Percentiles rank a stretch among this genome's conserved stretches.
These are phyloP conservation scores for Zoroaster sp. DNA, from an alignment of 53 echinoderm and acorn worm genomes.

Conservation along the genomic window DNA sequence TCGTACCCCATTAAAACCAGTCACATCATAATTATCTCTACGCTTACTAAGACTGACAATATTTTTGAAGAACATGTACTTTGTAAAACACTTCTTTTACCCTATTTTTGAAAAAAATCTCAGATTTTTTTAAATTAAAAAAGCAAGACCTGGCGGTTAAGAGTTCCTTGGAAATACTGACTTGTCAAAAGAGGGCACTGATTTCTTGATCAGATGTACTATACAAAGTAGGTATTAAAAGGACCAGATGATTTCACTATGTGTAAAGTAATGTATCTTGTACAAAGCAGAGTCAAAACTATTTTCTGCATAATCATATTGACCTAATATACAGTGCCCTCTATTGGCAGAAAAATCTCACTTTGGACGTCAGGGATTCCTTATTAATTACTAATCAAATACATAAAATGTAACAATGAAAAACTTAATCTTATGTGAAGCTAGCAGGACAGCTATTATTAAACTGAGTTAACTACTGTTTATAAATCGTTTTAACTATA, in stretches of 20 bases:
- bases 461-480: slow-evolving; percentile 32
- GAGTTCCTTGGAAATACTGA: not conserved
- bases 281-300: too few relatives aligned
- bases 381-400: not conserved
- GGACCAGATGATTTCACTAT: too few relatives aligned
- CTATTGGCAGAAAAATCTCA: not conserved
- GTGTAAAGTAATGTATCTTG: too few relatives aligned
- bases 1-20: not conserved
- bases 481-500: not conserved
- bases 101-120: not conserved
- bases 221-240: too few relatives aligned
- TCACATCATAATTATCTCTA: not conserved
- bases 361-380: not conserved
- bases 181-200: not conserved
- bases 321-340: not conserved
- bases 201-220: too few relatives aligned
- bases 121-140: not conserved
- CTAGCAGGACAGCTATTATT: slow-evolving; percentile 41
- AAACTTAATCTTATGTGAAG: not conserved
- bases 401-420: not conserved
- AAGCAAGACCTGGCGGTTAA: slow-evolving; percentile 3
- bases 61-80: too few relatives aligned
- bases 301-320: too few relatives aligned
- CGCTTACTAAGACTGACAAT: not conserved
- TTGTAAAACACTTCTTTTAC: not conserved